A percentile compares a stretch with the other conserved stretches of the same genome.
These are phyloP conservation scores for Tragulus kanchil DNA, from an alignment of 2,113 vertebrate genomes.

Conservation along the genomic window DNA sequence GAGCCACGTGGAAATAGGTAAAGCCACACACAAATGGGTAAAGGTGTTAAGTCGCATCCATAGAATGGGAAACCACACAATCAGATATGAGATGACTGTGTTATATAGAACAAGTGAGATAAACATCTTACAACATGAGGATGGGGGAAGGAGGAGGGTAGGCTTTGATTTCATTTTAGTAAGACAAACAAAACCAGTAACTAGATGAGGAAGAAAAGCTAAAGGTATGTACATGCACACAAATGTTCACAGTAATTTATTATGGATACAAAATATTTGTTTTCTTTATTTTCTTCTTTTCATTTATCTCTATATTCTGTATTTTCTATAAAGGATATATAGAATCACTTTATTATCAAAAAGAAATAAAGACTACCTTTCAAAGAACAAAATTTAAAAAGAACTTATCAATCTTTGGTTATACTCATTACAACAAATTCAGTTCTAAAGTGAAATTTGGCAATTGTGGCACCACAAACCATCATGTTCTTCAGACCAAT, in stretches of 20 bases:
- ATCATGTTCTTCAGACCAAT: neutral
- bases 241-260: neutral
- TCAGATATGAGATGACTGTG: neutral
- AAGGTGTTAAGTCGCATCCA: neutral
- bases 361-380: neutral
- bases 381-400: conserved; percentile 33
- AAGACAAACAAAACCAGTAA: neutral
- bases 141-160: neutral
- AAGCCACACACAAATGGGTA: neutral
- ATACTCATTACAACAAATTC: neutral
- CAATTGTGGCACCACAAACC: neutral
- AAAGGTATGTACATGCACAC: neutral
- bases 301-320: neutral
- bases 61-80: neutral
- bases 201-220: neutral
- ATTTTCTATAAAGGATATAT: neutral
- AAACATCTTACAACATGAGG: neutral
- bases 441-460: conserved; percentile 37
- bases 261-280: neutral
- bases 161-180: neutral
- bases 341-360: neutral
- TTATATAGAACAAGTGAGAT: neutral
- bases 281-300: conserved; percentile 13
- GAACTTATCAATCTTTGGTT: neutral
- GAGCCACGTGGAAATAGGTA: neutral